These are phyloP conservation scores for Caenorhabditis sp. DNA, from an alignment of 2,888 invertebrate genomes.

Conservation along the genomic window DNA sequence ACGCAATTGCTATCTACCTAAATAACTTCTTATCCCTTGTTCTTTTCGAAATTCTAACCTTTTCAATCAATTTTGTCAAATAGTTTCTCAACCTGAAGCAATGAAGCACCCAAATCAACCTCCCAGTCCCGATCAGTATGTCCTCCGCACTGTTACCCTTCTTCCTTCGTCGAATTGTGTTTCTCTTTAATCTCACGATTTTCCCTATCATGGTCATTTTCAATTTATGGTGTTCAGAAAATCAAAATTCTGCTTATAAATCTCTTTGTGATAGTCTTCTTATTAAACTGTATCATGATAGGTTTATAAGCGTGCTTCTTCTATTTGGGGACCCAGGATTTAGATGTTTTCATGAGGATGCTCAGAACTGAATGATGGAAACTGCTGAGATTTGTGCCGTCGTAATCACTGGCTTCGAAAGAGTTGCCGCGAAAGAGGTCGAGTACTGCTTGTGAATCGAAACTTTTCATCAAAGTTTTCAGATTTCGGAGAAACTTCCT, in stretches of 20 bases:
- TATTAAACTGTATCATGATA: neutral
- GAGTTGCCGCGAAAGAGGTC: slow-evolving; percentile 84
- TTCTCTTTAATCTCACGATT: slow-evolving; percentile 9
- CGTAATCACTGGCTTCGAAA: slow-evolving; percentile 84
- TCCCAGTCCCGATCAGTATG: slow-evolving; percentile 3
- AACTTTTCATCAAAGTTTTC: neutral
- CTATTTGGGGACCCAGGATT: slow-evolving; percentile 1
- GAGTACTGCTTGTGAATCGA: neutral
- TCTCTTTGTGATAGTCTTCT: slow-evolving; percentile 10
- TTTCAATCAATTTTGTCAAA: slow-evolving; percentile 14
- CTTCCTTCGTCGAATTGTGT: slow-evolving; percentile 3
- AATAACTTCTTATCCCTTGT: slow-evolving; percentile 13
- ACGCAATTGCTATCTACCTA: neutral
- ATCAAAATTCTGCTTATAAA: slow-evolving; percentile 25
- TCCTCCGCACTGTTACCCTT: neutral
- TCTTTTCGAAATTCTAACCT: slow-evolving; percentile 14
- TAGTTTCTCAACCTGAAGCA: neutral
- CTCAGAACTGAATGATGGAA: slow-evolving; percentile 1
- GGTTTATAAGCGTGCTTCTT: neutral
- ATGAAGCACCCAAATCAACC: slow-evolving; percentile 1
- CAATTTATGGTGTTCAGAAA: slow-evolving; percentile 25
- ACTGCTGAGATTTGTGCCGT: slow-evolving; percentile 72
- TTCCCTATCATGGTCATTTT: slow-evolving; percentile 10
- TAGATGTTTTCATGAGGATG: neutral
- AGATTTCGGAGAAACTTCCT: slow-evolving; percentile 27